Percentiles rank a stretch among this genome's conserved stretches.
Conservation (phyloP, 2,888 invertebrate species). For the Rotaria macrura region DNA sequence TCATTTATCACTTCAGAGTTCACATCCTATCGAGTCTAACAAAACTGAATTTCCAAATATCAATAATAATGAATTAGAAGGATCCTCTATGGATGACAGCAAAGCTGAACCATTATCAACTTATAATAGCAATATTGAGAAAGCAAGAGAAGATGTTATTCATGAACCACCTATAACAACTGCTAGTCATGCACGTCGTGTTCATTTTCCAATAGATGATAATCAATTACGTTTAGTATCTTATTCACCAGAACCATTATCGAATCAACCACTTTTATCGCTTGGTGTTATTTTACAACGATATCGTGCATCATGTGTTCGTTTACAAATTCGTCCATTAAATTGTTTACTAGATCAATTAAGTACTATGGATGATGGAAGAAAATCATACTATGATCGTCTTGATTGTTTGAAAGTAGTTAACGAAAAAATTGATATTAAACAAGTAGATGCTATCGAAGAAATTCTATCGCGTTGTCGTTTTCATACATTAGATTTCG, state of each 20-base stretch:
- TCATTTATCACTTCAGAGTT: neutral
- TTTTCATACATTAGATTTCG: conserved; percentile 62
- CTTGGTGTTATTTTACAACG: neutral
- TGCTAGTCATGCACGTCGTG: neutral
- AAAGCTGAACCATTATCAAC: neutral
- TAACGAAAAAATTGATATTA: neutral
- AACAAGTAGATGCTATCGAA: conserved; percentile 58
- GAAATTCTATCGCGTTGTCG: conserved; percentile 68
- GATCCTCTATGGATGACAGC: neutral
- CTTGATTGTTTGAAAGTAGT: neutral
- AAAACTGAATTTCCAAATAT: neutral
- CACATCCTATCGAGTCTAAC: neutral
- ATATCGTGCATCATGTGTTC: neutral
- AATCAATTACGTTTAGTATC: neutral
- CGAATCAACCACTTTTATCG: neutral
- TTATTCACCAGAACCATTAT: neutral
- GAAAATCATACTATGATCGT: neutral
- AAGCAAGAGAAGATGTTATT: neutral
- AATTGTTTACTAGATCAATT: neutral
- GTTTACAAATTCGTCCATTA: neutral
- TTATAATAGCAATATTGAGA: neutral
- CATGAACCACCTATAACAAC: neutral
- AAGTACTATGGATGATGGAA: neutral
- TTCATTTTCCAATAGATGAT: conserved; percentile 18
- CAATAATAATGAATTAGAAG: neutral